phyloP scores from a whole-genome alignment of 1,140 invertebrate species.

The Artemia franciscana region DNA sequence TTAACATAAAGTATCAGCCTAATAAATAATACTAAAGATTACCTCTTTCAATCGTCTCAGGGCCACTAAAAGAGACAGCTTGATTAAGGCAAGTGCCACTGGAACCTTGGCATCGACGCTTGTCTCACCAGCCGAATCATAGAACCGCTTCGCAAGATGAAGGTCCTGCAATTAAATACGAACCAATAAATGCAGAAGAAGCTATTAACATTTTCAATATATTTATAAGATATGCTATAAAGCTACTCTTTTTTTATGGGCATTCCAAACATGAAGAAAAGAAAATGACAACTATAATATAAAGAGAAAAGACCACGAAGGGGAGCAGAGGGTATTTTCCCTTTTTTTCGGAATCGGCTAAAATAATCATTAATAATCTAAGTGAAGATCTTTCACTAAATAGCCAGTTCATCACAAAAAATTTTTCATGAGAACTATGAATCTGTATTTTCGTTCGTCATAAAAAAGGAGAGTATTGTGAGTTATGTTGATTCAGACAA shows the following conservation, averaged over 20 bases:
- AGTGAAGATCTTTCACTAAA: too few species aligned
- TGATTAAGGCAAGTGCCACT: constrained; percentile 70
- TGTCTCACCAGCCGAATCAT: constrained; percentile 88
- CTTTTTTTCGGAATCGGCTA: too few species aligned
- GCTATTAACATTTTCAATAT: too few species aligned
- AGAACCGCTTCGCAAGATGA: constrained; percentile 60
- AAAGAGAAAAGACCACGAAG: not conserved
- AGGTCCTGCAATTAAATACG: constrained; percentile 26
- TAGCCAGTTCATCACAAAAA: too few species aligned
- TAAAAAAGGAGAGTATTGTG: too few species aligned
- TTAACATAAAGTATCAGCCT: too few species aligned
- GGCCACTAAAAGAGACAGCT: constrained; percentile 55
- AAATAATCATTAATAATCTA: too few species aligned
- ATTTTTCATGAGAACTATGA: too few species aligned
- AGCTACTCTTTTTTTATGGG: not conserved
- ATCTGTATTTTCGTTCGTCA: too few species aligned
- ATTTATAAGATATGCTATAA: too few species aligned
- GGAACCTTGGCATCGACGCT: constrained; percentile 82
- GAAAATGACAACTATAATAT: not conserved
- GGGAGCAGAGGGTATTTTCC: not conserved
- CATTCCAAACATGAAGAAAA: not conserved
- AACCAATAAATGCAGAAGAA: too few species aligned
- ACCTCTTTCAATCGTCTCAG: constrained; percentile 44
- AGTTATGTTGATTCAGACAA: too few species aligned
- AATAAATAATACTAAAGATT: constrained; percentile 14